Evolutionary conservation across 2,888 invertebrate genomes (phyloP), one percentile per base, ranked within the genome.

Genomic region (Syrista parreyssii): DNA sequence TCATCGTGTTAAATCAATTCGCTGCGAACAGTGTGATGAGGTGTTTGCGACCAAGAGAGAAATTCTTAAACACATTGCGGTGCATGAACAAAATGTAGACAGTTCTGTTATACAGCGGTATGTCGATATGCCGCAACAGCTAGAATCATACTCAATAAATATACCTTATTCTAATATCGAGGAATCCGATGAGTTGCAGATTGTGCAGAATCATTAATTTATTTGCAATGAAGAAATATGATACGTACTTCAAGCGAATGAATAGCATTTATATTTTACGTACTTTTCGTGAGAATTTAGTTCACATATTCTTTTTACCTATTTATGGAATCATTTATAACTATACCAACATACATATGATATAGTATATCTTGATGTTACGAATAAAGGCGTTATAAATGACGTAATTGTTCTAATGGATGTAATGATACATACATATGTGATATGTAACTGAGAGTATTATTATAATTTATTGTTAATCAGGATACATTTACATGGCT

Each of bases 11-110:
- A 78, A 78, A 78, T 75, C 74, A 11, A 75, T 84, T 11, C 79
- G 78, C 4, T 83, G 85, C 75, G 84, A 84, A 33, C 80, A 83
- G 31, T 86, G 85, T 71, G 72, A 83, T 33, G 79, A 85, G 73
- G 78, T 75, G 12, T 85, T 86, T 34, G 31, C 75, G 23, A 81
- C 68, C 1, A 85, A 84, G 73, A 84, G 79, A 74, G 84, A 85
- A 68, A 80, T 85, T 12, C 32, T 80, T 34, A 84, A 85, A 34
- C 86, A 86, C 35, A 33, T 78, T 11, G 74, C 33, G 11, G 11
- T 69, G 23, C 84, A 85, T 31, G 80, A 83, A 34, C 76, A 78
- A 33, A 35, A 71, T 32, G 15, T 32, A 15, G 71, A 71, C 1
- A 12, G 1, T 31, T 71, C 71, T 31, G 71, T 71, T 71, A 74